Evolutionary conservation across 2,113 vertebrate genomes (phyloP), one percentile per base, ranked within the genome.

Genomic region (Apaloderma vittatum): DNA sequence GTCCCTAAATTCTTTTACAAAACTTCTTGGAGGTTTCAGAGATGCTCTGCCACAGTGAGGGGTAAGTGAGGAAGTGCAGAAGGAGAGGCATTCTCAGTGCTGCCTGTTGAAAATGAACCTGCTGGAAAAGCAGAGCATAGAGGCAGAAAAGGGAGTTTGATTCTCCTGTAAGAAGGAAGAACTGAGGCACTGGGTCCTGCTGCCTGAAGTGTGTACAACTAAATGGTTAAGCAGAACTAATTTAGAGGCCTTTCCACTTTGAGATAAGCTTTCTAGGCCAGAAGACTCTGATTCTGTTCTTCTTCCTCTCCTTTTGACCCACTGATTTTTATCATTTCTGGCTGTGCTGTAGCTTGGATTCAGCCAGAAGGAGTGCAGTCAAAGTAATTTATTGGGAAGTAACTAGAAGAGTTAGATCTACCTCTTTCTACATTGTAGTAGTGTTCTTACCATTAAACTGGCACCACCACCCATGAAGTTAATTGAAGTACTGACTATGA

Each of bases 401-500:
- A 93, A 93, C 51, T 43, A 62, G 71, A 32, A 57, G 54, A 86
- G 27, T 86, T 70, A 83, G 82, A 93, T 80, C 49, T 49, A 66
- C 67, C 54, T 83, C 83, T 76, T 86, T 82, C 54, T 90, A 75
- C 72, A 67, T 79, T 2, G 14, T 83, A 58, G 54, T 46, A 45
- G 37, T 87, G 81, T 95, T 96, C 84, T 92, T 95, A 93, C 95
- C 88, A 73, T 76, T 70, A 73, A 65, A 94, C 79, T 92, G 82
- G 91, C 95, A 96, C 94, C 94, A 55, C 96, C 94, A 97, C 95
- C 95, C 95, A 95, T 88, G 86, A 88, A 95, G 95, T 93, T 96
- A 96, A 96, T 95, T 95, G 88, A 84, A 51, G 24, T 90, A 62
- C 91, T 90, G 90, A 55, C 81, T 94, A 74, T 95, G 91, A 96